phyloP scores from a whole-genome alignment of 1,140 invertebrate species.

The Periplaneta americana region DNA sequence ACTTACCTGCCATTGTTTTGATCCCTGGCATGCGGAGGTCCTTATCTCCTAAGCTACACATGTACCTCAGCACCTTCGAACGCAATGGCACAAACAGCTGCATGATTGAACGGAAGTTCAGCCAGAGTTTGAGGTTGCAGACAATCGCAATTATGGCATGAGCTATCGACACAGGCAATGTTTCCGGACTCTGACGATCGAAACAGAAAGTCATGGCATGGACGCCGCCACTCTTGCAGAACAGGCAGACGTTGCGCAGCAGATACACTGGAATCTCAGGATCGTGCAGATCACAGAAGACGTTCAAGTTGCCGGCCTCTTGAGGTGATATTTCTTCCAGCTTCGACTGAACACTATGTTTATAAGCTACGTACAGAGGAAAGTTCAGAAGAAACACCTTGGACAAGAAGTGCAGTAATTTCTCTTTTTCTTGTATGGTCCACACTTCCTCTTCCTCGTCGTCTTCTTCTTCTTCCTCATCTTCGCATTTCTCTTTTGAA shows the following conservation, averaged over 20 bases:
- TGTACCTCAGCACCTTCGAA: conserved; percentile 80
- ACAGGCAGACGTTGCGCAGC: conserved; percentile 82
- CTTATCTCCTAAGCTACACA: conserved; percentile 88
- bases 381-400: conserved; percentile 85
- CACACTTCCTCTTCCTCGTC: conserved; percentile 39
- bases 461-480: conserved; percentile 22
- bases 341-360: conserved; percentile 70
- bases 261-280: conserved; percentile 86
- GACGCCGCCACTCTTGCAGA: conserved; percentile 79
- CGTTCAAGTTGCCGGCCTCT: conserved; percentile 68
- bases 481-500: background rate
- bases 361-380: conserved; percentile 87
- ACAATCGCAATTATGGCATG: conserved; percentile 87
- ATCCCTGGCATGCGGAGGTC: conserved; percentile 80
- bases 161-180: conserved; percentile 76
- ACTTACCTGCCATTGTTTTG: conserved; percentile 82
- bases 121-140: conserved; percentile 90
- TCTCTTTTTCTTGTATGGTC: conserved; percentile 70
- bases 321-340: conserved; percentile 71
- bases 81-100: conserved; percentile 82
- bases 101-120: conserved; percentile 84
- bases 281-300: conserved; percentile 88
- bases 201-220: conserved; percentile 81
- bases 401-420: conserved; percentile 68
- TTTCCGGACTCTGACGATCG: conserved; percentile 63